Base-by-base conservation (phyloP, 2,113 vertebrate genomes). In the Pyxicephalus adspersus region DNA sequence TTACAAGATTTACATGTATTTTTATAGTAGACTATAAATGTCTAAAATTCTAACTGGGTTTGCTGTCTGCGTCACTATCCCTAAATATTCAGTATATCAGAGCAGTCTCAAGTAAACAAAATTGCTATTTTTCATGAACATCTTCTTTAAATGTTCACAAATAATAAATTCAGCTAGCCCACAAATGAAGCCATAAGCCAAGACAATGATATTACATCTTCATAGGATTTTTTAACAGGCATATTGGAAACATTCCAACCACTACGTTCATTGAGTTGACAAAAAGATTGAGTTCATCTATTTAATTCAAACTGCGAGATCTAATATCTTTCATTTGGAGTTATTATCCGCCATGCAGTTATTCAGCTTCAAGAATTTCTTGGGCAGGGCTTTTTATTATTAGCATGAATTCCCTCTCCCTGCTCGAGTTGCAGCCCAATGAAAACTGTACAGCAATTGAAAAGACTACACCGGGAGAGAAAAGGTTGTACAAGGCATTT, bases 261-360 rank as follows among this genome's bases (percentile, higher is more conserved):
- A 77, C 78, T 5, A 50, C 70, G 31, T 78, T 90, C 70, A 19
- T 87, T 91, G 85, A 60, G 70, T 89, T 86, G 88, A 89, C 31
- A 83, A 0, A 55, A 74, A 86, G 85, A 83, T 85, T n/a, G 31
- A 81, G 85, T 89, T 88, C 54, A 52, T 86, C 86, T 87, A 85
- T 87, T 91, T 90, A 89, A 90, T 89, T 91, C 87, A 87, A 86
- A 85, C 16, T 16, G 75, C 83, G 83, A 85, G 86, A 89, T 85
- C 84, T 83, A 76, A 84, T 89, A 84, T 83, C 85, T 91, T 90
- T 89, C 87, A 85, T 88, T 87, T 87, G 87, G 86, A 89, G 85
- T 88, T 87, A 87, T 77, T 87, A 87, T 81, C 16, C 17, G 77
- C 51, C 11, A n/a, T 67, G 83, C 5, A 73, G 77, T 57, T 74